These are phyloP conservation scores for Drosophila yakuba DNA, from an alignment of 1,140 invertebrate genomes.

Conservation along the genomic window DNA sequence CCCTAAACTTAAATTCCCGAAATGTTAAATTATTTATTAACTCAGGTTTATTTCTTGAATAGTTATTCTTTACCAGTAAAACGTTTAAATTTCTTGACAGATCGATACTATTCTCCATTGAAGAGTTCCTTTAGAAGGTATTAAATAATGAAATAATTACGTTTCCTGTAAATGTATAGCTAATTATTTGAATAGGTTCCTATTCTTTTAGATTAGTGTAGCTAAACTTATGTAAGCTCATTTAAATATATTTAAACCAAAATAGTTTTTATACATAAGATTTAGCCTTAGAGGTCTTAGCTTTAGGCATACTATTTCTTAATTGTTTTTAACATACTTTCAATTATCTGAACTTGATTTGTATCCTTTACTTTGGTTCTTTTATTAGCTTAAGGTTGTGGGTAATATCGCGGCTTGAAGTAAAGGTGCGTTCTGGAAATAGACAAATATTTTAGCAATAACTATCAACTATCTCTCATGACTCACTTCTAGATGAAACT, in stretches of 20 bases:
- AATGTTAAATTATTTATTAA: not conserved
- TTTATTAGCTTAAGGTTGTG: constrained; percentile 81
- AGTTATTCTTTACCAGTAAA: too few species aligned
- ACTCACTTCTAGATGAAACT: constrained; percentile 39
- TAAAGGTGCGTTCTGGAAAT: constrained; percentile 73
- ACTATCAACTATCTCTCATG: constrained; percentile 37
- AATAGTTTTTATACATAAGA: not conserved
- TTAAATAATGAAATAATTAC: not conserved
- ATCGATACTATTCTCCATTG: constrained; percentile 45
- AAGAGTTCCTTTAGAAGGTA: constrained; percentile 58
- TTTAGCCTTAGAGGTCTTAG: not conserved
- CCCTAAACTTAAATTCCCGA: not conserved
- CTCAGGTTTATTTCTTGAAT: not conserved
- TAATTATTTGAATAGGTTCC: not conserved
- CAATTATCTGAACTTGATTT: constrained; percentile 49
- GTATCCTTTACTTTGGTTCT: constrained; percentile 56
- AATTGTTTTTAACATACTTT: constrained; percentile 20
- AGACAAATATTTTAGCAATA: constrained; percentile 29
- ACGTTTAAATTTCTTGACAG: constrained; percentile 15
- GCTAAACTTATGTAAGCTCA: not conserved
- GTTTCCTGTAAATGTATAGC: not conserved
- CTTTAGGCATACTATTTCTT: not conserved
- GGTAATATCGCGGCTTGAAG: constrained; percentile 78
- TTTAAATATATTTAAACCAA: not conserved
- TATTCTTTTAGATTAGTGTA: not conserved